Percentiles rank a stretch among this genome's conserved stretches.
Conservation (phyloP, 2,888 invertebrate genomes). For the Andricus quercusramuli region DNA sequence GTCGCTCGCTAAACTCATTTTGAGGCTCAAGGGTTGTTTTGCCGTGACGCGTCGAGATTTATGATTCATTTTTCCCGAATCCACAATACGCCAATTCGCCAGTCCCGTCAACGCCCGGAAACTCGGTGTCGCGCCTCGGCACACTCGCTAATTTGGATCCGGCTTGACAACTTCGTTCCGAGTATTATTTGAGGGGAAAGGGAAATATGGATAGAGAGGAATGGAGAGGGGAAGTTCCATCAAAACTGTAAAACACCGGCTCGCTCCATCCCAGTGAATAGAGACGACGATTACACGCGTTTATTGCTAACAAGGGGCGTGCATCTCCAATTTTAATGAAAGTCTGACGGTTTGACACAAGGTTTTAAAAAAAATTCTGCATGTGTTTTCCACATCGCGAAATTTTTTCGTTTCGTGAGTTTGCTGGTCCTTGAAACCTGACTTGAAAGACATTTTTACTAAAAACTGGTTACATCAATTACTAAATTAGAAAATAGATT, state of each 20-base stretch:
- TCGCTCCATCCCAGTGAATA: conserved; percentile 26
- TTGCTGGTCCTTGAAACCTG: not conserved
- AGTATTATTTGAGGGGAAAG: conserved; percentile 44
- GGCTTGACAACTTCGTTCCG: conserved; percentile 63
- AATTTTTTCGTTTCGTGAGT: not conserved
- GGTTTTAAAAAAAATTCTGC: conserved; percentile 4
- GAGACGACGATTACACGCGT: conserved; percentile 22
- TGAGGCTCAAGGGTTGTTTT: conserved; percentile 27
- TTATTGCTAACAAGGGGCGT: conserved; percentile 33
- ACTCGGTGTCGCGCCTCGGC: conserved; percentile 57
- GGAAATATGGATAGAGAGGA: conserved; percentile 5
- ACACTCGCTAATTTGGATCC: conserved; percentile 66
- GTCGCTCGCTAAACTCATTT: conserved; percentile 42
- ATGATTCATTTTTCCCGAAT: conserved; percentile 52
- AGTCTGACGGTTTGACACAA: conserved; percentile 21
- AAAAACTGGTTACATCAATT: too few relatives aligned
- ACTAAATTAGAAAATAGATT: too few relatives aligned
- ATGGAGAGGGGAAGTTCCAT: conserved; percentile 42
- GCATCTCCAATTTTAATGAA: conserved; percentile 35
- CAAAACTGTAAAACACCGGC: conserved; percentile 26
- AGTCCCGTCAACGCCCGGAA: conserved; percentile 24
- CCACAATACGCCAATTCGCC: conserved; percentile 49
- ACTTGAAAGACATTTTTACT: too few relatives aligned
- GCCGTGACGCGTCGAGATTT: conserved; percentile 40
- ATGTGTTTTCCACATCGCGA: conserved; percentile 15